Conservation (phyloP, 2,113 vertebrate species). For the Charina bottae region DNA sequence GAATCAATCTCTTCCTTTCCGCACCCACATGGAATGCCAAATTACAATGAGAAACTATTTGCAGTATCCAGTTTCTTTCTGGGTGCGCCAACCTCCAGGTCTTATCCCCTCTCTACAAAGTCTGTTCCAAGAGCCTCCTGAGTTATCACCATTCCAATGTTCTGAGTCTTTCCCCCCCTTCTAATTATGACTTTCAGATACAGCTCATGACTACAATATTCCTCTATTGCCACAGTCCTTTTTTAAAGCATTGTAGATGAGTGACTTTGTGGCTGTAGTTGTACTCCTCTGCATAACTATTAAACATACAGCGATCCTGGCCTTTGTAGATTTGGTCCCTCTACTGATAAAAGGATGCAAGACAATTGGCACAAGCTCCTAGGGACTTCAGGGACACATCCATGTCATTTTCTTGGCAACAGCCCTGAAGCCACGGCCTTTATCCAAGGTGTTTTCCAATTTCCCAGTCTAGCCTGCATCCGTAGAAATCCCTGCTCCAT, state of each 20-base stretch:
- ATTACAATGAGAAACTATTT: too few species aligned
- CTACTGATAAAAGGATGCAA: background rate
- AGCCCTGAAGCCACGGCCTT: too few species aligned
- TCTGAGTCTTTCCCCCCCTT: background rate
- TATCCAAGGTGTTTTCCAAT: too few species aligned
- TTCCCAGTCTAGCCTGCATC: too few species aligned
- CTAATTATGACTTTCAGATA: background rate
- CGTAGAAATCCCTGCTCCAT: too few species aligned
- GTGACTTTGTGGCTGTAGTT: background rate
- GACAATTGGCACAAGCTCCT: background rate
- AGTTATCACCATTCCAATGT: background rate
- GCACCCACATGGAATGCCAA: background rate
- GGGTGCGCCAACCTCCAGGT: background rate
- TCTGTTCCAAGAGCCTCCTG: background rate
- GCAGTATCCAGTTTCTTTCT: background rate
- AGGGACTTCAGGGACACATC: too few species aligned
- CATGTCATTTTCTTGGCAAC: too few species aligned
- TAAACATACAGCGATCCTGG: background rate
- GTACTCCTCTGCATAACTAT: background rate
- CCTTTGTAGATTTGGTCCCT: background rate
- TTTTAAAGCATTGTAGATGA: background rate
- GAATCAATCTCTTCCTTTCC: background rate
- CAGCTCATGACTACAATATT: background rate
- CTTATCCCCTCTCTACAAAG: background rate
- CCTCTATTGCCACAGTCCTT: background rate